Conservation (phyloP, 35 echinoderm and acorn worm species). For the Patiria miniata region DNA sequence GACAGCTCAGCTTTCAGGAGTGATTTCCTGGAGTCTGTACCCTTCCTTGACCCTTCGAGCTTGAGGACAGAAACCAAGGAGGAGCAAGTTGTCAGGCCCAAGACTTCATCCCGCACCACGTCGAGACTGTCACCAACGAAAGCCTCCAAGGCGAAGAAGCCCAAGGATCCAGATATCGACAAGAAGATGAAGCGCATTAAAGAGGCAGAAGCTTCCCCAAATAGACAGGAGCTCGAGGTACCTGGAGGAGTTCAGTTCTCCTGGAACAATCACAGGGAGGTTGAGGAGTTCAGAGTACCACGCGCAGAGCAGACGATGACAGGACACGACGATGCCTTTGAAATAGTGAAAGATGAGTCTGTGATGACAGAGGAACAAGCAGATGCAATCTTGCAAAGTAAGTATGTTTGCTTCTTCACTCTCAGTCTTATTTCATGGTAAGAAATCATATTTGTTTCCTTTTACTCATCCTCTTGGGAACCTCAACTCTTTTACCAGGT, state of each 20-base stretch:
- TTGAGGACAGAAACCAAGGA: background rate
- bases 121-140: background rate
- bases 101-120: background rate
- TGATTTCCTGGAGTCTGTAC: background rate
- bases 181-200: background rate
- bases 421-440: too few species aligned
- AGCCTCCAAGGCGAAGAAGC: background rate
- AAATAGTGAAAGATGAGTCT: background rate
- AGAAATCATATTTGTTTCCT: too few species aligned
- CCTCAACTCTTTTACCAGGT: background rate
- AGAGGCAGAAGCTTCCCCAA: background rate
- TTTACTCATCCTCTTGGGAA: background rate
- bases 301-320: background rate
- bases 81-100: slow-evolving; percentile 3
- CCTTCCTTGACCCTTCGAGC: background rate
- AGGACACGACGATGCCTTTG: background rate
- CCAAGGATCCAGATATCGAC: background rate
- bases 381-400: background rate
- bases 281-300: slow-evolving; percentile 7
- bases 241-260: background rate
- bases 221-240: background rate
- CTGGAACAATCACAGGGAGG: background rate
- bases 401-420: background rate
- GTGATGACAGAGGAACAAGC: background rate
- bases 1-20: background rate